Evolutionary conservation across 1,140 invertebrate species (phyloP).

Genomic region (Dryas iulia): DNA sequence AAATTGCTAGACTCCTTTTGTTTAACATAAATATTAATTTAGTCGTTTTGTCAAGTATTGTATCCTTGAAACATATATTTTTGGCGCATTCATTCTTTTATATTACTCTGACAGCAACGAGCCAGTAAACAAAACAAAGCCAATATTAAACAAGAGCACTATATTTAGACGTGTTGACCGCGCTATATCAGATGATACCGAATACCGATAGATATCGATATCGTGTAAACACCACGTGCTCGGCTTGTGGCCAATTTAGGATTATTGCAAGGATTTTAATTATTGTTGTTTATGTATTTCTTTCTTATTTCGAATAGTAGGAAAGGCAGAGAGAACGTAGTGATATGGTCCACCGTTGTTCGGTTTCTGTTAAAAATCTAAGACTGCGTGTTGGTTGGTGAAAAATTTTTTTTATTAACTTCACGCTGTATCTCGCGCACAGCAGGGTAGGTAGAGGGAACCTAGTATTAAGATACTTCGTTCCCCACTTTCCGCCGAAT

Average conservation of each 20-base stretch:
- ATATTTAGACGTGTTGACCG: slow-evolving; percentile 1
- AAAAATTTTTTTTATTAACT: too few relatives aligned
- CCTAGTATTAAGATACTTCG: too few relatives aligned
- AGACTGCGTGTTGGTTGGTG: too few relatives aligned
- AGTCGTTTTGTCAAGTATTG: background rate
- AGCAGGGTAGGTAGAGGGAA: too few relatives aligned
- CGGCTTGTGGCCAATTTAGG: background rate
- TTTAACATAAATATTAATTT: background rate
- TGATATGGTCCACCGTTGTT: too few relatives aligned
- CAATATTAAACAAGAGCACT: background rate
- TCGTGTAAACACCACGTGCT: background rate
- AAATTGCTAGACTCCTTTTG: too few relatives aligned
- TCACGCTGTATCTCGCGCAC: too few relatives aligned
- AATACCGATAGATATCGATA: background rate
- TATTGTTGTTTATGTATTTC: too few relatives aligned
- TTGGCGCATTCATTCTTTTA: background rate
- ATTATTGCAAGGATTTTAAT: background rate
- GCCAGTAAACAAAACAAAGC: background rate
- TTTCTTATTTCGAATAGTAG: too few relatives aligned
- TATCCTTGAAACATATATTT: background rate
- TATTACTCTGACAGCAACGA: background rate
- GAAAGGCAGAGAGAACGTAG: too few relatives aligned
- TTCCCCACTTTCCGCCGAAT: too few relatives aligned
- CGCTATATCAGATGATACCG: slow-evolving; percentile 2
- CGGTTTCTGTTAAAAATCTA: too few relatives aligned